Evolutionary conservation across 2,797 vertebrate species (phyloP).

Genomic region (Apogon talboti): DNA sequence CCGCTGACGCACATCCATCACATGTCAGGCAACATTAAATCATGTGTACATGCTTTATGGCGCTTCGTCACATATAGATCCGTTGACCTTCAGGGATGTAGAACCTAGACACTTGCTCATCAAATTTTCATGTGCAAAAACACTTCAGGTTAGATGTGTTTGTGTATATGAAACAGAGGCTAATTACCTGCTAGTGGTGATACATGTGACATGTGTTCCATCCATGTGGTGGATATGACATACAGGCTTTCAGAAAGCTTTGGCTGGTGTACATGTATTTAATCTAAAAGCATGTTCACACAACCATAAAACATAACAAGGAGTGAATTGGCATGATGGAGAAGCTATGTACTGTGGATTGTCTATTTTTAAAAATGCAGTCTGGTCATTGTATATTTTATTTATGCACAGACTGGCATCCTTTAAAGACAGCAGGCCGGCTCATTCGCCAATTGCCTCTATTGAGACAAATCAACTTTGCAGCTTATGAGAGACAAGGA

Average conservation of each 20-base stretch:
- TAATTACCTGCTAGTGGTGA: slow-evolving; percentile 29
- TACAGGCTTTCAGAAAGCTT: not conserved
- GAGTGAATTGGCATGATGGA: slow-evolving; percentile 28
- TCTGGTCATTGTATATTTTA: slow-evolving; percentile 72
- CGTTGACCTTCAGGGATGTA: slow-evolving; percentile 52
- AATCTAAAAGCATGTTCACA: slow-evolving; percentile 52
- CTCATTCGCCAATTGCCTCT: slow-evolving; percentile 25
- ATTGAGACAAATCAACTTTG: slow-evolving; percentile 47
- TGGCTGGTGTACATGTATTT: slow-evolving; percentile 27
- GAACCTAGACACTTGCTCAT: slow-evolving; percentile 43
- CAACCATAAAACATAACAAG: slow-evolving; percentile 31
- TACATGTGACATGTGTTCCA: slow-evolving; percentile 22
- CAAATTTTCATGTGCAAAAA: slow-evolving; percentile 60
- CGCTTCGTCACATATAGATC: slow-evolving; percentile 30
- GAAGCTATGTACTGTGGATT: slow-evolving; percentile 18
- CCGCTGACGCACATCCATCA: slow-evolving; percentile 1
- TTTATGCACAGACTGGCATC: slow-evolving; percentile 58
- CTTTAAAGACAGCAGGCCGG: slow-evolving; percentile 36
- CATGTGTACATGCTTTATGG: slow-evolving; percentile 19
- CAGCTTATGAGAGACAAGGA: slow-evolving; percentile 23
- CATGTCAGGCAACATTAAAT: slow-evolving; percentile 32
- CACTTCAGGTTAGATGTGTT: slow-evolving; percentile 13
- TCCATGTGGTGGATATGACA: slow-evolving; percentile 5
- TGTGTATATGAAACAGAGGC: slow-evolving; percentile 22
- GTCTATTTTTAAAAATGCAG: slow-evolving; percentile 67